Base-by-base conservation (phyloP, 2,113 vertebrate genomes). In the Phocoena sinus region DNA sequence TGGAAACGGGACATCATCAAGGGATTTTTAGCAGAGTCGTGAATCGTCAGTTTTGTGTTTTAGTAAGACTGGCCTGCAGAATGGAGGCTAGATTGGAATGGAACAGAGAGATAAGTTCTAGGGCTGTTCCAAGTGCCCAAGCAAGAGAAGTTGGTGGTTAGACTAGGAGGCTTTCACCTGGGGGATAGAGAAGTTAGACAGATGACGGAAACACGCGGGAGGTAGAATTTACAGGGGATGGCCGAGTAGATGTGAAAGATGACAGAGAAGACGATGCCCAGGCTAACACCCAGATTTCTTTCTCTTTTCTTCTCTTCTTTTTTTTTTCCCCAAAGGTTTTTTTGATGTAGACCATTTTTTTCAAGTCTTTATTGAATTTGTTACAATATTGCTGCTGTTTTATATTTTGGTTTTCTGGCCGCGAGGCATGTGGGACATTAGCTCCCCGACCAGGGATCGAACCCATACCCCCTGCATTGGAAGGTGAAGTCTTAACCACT, bases 91-190 rank as follows among this genome's bases (percentile, higher is more conserved):
- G 8, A 41, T 38, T 93, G 25, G 31, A 76, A 71, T 28, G 36
- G 53, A 67, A 36, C 3, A 70, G 18, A 71, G 36, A 76, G 14
- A 6, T 21, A 33, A 14, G 38, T 60, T 50, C 11, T 14, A n/a
- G 81, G 26, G 9, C 21, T 65, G 3, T 70, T 86, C 23, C 58
- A 58, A 38, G 73, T 58, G 25, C 13, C 25, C 44, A 38, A 26
- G 25, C 13, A 71, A 67, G 31, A 47, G 36, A 58, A 26, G 1
- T 2, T 12, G 62, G 36, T 53, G 47, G 13, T 4, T 58, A 3
- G n/a, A 25, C 0, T 15, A 47, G 10, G 21, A 18, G 58, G 1
- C 0, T 31, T 58, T 83, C 36, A 1, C n/a, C 33, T 15, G 28
- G 5, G 0, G 1, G 25, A 23, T 3, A 23, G 15, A 41, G 18